Percentiles rank a stretch among this genome's conserved stretches.
Conservation (phyloP, 2,113 vertebrate genomes). For the Pseudolaguvia tuberculata region DNA sequence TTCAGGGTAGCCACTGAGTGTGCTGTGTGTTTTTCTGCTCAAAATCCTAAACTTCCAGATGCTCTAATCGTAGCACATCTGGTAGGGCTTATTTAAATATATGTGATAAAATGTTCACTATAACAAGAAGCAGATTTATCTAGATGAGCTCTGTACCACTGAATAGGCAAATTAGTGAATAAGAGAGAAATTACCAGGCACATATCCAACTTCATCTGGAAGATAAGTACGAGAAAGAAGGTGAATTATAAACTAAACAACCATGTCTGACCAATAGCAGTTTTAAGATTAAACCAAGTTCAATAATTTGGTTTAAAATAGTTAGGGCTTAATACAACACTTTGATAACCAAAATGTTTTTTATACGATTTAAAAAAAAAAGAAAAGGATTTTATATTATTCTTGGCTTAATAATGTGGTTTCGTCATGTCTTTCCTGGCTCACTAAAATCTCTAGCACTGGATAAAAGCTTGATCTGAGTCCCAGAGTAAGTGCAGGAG, state of each 20-base stretch:
- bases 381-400: background rate
- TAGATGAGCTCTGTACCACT: conserved; percentile 55
- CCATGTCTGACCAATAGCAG: background rate
- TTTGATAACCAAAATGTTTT: background rate
- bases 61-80: conserved; percentile 62
- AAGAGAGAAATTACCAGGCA: conserved; percentile 60
- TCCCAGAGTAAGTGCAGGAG: conserved; percentile 16
- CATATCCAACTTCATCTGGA: conserved; percentile 54
- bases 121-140: conserved; percentile 67
- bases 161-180: conserved; percentile 60
- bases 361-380: background rate
- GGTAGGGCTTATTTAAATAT: conserved; percentile 47
- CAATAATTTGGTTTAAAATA: conserved; percentile 3
- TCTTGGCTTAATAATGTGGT: conserved; percentile 3
- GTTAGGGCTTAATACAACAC: background rate
- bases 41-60: conserved; percentile 61
- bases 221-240: conserved; percentile 42
- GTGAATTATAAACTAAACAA: conserved; percentile 1
- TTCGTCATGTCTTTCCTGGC: conserved; percentile 32
- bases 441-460: conserved; percentile 22
- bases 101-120: conserved; percentile 53
- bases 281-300: conserved; percentile 8
- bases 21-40: conserved; percentile 26
- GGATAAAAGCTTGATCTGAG: conserved; percentile 6
- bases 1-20: conserved; percentile 51